Base-by-base conservation (phyloP, 2,113 vertebrate species). In the Mugil cephalus region DNA sequence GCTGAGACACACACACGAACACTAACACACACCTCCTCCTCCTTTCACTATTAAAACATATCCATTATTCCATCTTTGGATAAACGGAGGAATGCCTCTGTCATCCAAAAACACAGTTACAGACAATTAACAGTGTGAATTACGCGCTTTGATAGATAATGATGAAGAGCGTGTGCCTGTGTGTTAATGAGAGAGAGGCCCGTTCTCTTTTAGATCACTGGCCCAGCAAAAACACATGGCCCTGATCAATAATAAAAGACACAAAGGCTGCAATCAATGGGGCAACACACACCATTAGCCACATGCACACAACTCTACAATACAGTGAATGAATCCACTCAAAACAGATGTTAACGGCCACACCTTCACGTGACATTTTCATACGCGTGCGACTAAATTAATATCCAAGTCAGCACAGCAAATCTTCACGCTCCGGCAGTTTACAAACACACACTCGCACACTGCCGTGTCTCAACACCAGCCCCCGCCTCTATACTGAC, bases 181-280 rank as follows among this genome's bases (percentile, higher is more conserved):
- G 40, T 52, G 65, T 54, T 18, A 0, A 19, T 17, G 24, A 55
- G n/a, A 50, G 11, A 21, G 12, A 18, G 15, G 0, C 6, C 46
- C 17, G 12, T 47, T 69, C 15, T 46, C 21, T 63, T n/a, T 47
- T 48, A 62, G 67, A 79, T 77, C 61, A 70, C 38, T 61, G 42
- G 60, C 24, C 55, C 69, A 61, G 48, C 62, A 46, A 69, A 54
- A 68, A 77, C 87, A 87, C 79, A 78, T 83, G 80, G 82, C 17
- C 15, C 62, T 50, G 59, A 90, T 93, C 90, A 89, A 91, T 87
- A 91, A 77, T 42, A 73, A 68, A 86, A 83, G 35, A 75, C 69
- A 74, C 80, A 89, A 80, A 80, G 74, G 66, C 62, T 68, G 21
- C 58, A 72, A 84, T 90, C 84, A 90, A 90, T 76, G 74, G 42